Evolutionary conservation across 92 coral and sea anemone genomes (phyloP).

Genomic region (Nematostella vectensis): DNA sequence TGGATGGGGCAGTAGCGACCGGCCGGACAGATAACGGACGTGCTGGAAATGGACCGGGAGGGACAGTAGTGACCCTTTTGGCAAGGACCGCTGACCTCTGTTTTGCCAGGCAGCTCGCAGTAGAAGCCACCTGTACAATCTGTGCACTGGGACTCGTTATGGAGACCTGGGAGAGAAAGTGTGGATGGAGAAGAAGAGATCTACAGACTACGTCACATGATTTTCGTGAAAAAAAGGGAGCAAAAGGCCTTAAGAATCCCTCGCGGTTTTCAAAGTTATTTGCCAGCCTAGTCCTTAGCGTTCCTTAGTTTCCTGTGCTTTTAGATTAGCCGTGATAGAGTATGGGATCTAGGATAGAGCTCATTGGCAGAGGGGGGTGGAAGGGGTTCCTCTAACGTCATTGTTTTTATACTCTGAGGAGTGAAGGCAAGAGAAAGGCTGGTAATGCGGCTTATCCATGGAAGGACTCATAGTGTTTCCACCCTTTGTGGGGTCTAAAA

Average conservation of each 20-base stretch:
- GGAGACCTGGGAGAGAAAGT: constrained; percentile 47
- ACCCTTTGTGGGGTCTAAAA: too few species aligned
- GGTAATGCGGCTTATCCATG: too few species aligned
- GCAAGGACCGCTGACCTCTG: constrained; percentile 71
- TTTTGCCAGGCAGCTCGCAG: constrained; percentile 69
- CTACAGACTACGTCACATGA: neutral
- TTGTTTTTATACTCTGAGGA: too few species aligned
- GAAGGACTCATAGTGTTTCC: too few species aligned
- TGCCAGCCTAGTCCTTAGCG: neutral
- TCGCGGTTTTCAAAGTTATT: constrained; percentile 1
- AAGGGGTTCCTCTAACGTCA: too few species aligned
- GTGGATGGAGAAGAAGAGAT: neutral
- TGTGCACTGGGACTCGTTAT: constrained; percentile 73
- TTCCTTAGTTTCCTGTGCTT: too few species aligned
- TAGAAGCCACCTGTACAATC: constrained; percentile 79
- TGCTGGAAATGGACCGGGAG: constrained; percentile 43
- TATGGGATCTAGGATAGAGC: too few species aligned
- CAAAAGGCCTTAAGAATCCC: neutral
- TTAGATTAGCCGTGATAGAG: too few species aligned
- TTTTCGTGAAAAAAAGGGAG: neutral
- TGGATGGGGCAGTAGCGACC: constrained; percentile 87
- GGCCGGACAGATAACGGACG: constrained; percentile 56
- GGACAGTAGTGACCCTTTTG: constrained; percentile 76
- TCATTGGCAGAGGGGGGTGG: too few species aligned
- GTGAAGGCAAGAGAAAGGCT: too few species aligned